These are phyloP conservation scores for Anticlea derivata DNA, from an alignment of 2,888 invertebrate species.

Conservation along the genomic window DNA sequence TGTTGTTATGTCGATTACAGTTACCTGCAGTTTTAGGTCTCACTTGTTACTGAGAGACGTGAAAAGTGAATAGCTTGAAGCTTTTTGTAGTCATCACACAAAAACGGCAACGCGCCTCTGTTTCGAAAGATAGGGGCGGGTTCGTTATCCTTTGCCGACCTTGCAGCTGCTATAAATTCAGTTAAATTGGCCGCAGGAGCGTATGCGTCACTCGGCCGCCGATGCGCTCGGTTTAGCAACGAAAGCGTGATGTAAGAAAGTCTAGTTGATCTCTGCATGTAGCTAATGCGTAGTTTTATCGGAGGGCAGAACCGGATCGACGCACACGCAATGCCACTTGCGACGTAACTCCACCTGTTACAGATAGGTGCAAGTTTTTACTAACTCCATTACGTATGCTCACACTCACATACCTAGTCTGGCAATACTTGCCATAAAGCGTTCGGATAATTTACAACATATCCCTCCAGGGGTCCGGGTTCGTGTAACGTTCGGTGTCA, in stretches of 20 bases:
- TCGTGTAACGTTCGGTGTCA: constrained; percentile 42
- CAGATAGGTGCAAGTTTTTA: constrained; percentile 66
- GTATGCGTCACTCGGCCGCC: constrained; percentile 68
- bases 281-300: constrained; percentile 50
- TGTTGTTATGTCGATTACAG: constrained; percentile 21
- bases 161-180: constrained; percentile 78
- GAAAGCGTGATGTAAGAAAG: constrained; percentile 54
- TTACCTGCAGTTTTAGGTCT: constrained; percentile 30
- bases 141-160: constrained; percentile 78
- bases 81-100: no score
- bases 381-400: constrained; percentile 40
- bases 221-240: constrained; percentile 67
- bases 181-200: constrained; percentile 73
- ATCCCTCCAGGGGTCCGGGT: constrained; percentile 29
- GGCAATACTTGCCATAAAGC: constrained; percentile 6
- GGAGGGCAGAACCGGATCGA: constrained; percentile 61
- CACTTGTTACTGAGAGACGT: constrained; percentile 39
- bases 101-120: no score
- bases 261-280: constrained; percentile 38
- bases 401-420: constrained; percentile 13
- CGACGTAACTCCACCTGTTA: constrained; percentile 67
- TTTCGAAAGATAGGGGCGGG: constrained; percentile 61
- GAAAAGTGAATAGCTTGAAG: constrained; percentile 44
- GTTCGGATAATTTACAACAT: constrained; percentile 24
- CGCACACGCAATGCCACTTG: constrained; percentile 50